phyloP scores from a whole-genome alignment of 1,140 invertebrate genomes.

The Leptopilina clavipes region DNA sequence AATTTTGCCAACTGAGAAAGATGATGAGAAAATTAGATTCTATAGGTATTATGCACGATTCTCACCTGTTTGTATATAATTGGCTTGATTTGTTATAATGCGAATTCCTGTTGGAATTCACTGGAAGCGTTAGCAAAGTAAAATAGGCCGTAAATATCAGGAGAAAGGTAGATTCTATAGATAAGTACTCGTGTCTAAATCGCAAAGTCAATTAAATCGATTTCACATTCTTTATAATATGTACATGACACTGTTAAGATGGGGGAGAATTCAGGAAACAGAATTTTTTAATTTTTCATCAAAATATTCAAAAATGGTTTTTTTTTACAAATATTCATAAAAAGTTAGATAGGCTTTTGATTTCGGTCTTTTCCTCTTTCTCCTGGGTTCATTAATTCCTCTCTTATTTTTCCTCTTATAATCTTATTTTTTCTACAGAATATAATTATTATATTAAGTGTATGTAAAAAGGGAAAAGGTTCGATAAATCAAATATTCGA shows the following conservation, averaged over 20 bases:
- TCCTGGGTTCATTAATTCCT: too few species aligned
- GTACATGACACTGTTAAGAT: slow-evolving; percentile 22
- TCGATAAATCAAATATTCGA: not conserved
- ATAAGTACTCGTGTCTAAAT: slow-evolving; percentile 34
- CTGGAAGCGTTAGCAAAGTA: slow-evolving; percentile 5
- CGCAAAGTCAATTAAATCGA: slow-evolving; percentile 32
- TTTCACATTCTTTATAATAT: slow-evolving; percentile 35
- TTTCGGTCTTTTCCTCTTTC: too few species aligned
- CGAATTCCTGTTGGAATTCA: slow-evolving; percentile 17
- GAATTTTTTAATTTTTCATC: not conserved
- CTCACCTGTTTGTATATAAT: slow-evolving; percentile 5
- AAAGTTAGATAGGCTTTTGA: too few species aligned
- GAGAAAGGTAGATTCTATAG: slow-evolving; percentile 34
- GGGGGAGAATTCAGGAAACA: slow-evolving; percentile 26
- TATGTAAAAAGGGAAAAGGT: not conserved
- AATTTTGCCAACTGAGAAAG: too few species aligned
- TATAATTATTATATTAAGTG: too few species aligned
- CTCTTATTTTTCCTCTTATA: not conserved
- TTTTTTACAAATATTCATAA: too few species aligned
- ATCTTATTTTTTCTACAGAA: too few species aligned
- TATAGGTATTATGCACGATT: not conserved
- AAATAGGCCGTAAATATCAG: slow-evolving; percentile 25
- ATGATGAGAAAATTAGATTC: too few species aligned
- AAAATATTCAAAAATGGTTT: not conserved
- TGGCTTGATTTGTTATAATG: slow-evolving; percentile 32